Evolutionary conservation across 2,113 vertebrate genomes (phyloP).

Genomic region (Acrocephalus kingi): DNA sequence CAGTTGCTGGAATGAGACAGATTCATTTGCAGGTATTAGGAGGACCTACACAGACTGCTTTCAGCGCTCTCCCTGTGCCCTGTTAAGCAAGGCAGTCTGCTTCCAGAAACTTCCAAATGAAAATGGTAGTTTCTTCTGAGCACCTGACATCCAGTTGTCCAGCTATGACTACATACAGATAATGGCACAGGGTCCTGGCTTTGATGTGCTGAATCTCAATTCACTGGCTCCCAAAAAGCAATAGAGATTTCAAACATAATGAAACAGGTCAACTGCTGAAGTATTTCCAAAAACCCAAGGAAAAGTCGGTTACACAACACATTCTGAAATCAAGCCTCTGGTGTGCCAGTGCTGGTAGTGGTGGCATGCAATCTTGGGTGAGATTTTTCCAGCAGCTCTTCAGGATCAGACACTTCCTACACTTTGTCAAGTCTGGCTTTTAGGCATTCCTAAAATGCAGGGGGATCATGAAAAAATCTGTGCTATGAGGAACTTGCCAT

Average conservation of each 20-base stretch:
- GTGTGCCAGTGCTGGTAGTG: background rate
- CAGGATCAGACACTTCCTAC: constrained; percentile 43
- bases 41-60: background rate
- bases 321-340: background rate
- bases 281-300: background rate
- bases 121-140: background rate
- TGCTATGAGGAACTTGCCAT: constrained; percentile 58
- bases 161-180: background rate
- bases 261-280: background rate
- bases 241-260: background rate
- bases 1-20: background rate
- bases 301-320: background rate
- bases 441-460: constrained; percentile 41
- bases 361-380: background rate
- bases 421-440: constrained; percentile 51
- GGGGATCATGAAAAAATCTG: constrained; percentile 45
- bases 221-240: background rate
- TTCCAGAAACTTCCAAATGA: background rate
- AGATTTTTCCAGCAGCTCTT: constrained; percentile 27
- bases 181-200: rapidly evolving
- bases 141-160: rapidly evolving
- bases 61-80: rapidly evolving
- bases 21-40: background rate
- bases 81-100: background rate
- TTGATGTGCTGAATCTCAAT: background rate